phyloP scores from a whole-genome alignment of 2,113 vertebrate genomes.

The Elaphurus davidianus region DNA sequence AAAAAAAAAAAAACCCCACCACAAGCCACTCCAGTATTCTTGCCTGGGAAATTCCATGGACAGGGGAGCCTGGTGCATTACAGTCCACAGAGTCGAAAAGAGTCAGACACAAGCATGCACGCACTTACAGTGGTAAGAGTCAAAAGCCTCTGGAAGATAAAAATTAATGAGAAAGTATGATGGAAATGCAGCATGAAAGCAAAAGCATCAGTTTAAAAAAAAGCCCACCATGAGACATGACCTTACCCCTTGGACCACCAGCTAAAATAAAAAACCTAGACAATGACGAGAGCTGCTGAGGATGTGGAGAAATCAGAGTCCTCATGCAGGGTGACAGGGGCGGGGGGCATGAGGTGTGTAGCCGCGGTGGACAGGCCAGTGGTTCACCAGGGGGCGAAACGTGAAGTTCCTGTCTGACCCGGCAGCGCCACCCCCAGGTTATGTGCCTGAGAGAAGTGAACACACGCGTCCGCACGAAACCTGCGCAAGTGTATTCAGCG shows the following conservation, averaged over 20 bases:
- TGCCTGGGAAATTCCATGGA: background rate
- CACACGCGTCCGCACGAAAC: rapidly evolving
- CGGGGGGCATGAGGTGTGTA: rapidly evolving
- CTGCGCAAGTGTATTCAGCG: rapidly evolving
- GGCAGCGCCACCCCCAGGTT: no score
- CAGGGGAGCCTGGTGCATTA: background rate
- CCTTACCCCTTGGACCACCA: background rate
- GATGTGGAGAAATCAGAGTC: background rate
- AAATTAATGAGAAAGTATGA: background rate
- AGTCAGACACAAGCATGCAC: background rate
- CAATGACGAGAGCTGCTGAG: background rate
- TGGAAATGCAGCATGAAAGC: background rate
- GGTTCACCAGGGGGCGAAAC: no score
- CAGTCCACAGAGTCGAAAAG: background rate
- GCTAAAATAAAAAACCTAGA: background rate
- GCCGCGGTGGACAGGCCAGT: background rate
- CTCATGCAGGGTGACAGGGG: background rate
- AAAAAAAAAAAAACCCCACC: background rate
- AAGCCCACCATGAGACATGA: background rate
- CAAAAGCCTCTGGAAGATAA: background rate
- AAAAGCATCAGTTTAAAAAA: background rate
- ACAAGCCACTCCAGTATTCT: background rate
- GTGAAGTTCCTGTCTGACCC: background rate
- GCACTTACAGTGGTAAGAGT: background rate
- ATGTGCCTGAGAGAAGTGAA: background rate